Evolutionary conservation across 2,888 invertebrate genomes (phyloP), one percentile per base, ranked within the genome.

Genomic region (Cepaea hortensis): DNA sequence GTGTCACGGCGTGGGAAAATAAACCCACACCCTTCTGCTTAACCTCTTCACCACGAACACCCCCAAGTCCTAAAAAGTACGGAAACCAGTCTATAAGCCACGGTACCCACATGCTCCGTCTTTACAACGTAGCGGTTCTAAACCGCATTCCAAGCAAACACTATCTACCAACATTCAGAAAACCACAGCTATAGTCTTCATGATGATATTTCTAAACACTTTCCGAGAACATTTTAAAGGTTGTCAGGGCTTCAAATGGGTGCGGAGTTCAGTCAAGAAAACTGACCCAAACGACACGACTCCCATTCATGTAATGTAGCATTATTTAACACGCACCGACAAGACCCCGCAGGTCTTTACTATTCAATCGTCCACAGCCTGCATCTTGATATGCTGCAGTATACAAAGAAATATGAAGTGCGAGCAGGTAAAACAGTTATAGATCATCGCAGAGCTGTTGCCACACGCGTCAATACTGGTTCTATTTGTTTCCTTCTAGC

Each of bases 381-480:
- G 46, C 68, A 15, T 68, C 46, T 80, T 65, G 5, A n/a, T 68
- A 2, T 46, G 18, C 6, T 46, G 46, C 11, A n/a, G n/a, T 15
- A 15, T 3, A 3, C 5, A 15, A 13, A 2, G 13, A 68, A 46
- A 5, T 48, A 50, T 35, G 35, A 81, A 50, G 11, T 50, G 70
- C 70, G 50, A 20, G 15, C 50, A 48, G 18, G 23, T 72, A 50
- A 50, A 81, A 82, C 23, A 15, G 73, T 15, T 35, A 23, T 70
- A 55, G 82, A 73, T 70, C 73, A 23, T 5, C 35, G 23, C 73
- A 72, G 55, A 72, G 15, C 13, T 55, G 55, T 82, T 65, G 72
- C 50, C 81, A 81, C n/a, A 15, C 50, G 68, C n/a, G 5, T 13
- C 0, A 72, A 82, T 82, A 72, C 72, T 73, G 82, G 73, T 73